These are phyloP conservation scores for Galaxias olidus DNA, from an alignment of 2,797 vertebrate genomes.

Conservation along the genomic window DNA sequence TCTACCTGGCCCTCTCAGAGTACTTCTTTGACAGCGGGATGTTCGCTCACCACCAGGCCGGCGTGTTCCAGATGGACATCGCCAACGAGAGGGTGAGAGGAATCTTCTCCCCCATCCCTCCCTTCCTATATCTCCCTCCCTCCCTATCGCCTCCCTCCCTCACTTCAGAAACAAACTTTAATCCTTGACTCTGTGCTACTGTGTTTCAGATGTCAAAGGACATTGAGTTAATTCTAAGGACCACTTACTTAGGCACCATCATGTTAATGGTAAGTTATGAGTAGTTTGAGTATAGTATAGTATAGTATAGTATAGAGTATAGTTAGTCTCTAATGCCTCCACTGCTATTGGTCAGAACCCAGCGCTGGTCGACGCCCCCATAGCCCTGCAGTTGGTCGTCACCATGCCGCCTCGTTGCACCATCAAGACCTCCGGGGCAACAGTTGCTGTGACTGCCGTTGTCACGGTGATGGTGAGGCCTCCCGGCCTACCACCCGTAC, in stretches of 20 bases:
- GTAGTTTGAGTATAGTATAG: no score
- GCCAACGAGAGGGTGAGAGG: conserved; percentile 80
- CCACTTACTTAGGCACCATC: conserved; percentile 88
- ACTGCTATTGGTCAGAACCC: conserved; percentile 76
- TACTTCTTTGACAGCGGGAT: conserved; percentile 95
- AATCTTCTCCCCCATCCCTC: background rate
- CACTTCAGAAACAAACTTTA: background rate
- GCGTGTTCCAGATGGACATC: conserved; percentile 80
- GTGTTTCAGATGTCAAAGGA: conserved; percentile 87
- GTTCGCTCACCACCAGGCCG: conserved; percentile 84
- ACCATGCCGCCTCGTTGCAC: conserved; percentile 78
- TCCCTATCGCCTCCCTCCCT: background rate
- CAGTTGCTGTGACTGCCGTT: conserved; percentile 77
- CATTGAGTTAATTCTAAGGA: conserved; percentile 87
- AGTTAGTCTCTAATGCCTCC: background rate
- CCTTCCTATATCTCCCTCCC: background rate
- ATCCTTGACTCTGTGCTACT: no score
- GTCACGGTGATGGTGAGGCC: conserved; percentile 84
- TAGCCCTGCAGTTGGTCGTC: conserved; percentile 82
- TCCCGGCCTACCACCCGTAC: conserved; percentile 63
- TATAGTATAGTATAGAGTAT: no score
- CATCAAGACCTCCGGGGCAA: conserved; percentile 87
- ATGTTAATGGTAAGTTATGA: conserved; percentile 83
- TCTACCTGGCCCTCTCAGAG: conserved; percentile 92
- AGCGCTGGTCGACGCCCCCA: conserved; percentile 77